Evolutionary conservation across 2,888 invertebrate species (phyloP), one percentile per base, ranked within the genome.

Genomic region (Atrina japonica): DNA sequence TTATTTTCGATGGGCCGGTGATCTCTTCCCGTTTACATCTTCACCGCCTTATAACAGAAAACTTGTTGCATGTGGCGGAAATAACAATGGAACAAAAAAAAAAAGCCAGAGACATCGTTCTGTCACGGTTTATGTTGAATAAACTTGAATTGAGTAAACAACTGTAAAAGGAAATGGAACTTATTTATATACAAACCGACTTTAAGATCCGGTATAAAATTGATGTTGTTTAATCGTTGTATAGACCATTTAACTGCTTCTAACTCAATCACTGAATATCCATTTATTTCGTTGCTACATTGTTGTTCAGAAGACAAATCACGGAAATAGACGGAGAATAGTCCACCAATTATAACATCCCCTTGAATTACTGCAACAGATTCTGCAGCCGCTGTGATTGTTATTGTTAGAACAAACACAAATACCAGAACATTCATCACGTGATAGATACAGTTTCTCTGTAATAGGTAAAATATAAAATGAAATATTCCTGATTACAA

Each of bases 201-300:
- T 14, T 49, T 29, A 14, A 61, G 23, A n/a, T 50, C 61, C 7
- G 45, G 47, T 1, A 61, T 61, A 35, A 35, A 61, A 16, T 49
- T 61, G 18, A 29, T 5, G 9, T 61, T 23, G 35, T 61, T 61
- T 7, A 61, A 21, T 30, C 29, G 35, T n/a, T 35, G 7, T 7
- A 61, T n/a, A 9, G 29, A 16, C 61, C 61, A 61, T 7, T 41
- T 35, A 7, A 61, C 25, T 1, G 49, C 30, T 49, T 61, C 61
- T 1, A 61, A 30, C 21, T 49, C 47, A 29, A 47, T 61, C 18
- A 61, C 61, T n/a, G 61, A 61, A 14, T 29, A 11, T 7, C n/a
- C 35, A 1, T 27, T 18, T 9, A 61, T 21, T 35, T 49, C 29
- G 21, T 30, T 49, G 35, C 27, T 27, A 14, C 30, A 16, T 9